Evolutionary conservation across 2,888 invertebrate genomes (phyloP), one percentile per base, ranked within the genome.

Genomic region (Diabrotica balteata): DNA sequence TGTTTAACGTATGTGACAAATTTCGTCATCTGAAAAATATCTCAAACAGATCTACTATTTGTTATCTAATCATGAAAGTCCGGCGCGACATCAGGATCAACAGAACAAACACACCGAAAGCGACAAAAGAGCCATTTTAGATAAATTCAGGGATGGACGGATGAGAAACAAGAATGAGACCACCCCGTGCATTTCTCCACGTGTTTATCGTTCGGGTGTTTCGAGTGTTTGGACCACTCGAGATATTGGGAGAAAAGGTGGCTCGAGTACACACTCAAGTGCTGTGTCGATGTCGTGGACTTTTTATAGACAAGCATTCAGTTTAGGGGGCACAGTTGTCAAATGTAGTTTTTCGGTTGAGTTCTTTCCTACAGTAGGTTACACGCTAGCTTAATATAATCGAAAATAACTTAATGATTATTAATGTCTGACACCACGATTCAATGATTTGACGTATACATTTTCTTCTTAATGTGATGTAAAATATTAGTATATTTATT

Each of bases 171-270:
- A 53, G 45, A n/a, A 32, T 54, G 42, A 50, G 62, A 53, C 67
- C 67, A 58, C 61, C 68, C 68, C 64, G 55, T 50, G 64, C 42
- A 65, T 64, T 63, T 63, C 52, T 68, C 65, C 68, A 65, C 68
- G 68, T 68, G 65, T 68, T 67, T 67, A 60, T 64, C 64, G 64
- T 68, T 65, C 55, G 63, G 61, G 60, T 53, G 58, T 45, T 61
- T 65, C 64, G 59, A 65, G 64, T 58, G 57, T 54, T 61, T 58
- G 65, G 60, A 22, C 63, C 63, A 59, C 68, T 68, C 58, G 64
- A 68, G 65, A 68, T 64, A 68, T 64, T 61, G 49, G 60, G 52
- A 64, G 60, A 64, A 68, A 68, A 68, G 67, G 67, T 68, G 64
- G 65, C 68, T 68, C 64, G 58, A 65, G 68, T 54, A 53, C 49